Evolutionary conservation across 2,113 vertebrate genomes (phyloP).

Genomic region (Rynchops niger): DNA sequence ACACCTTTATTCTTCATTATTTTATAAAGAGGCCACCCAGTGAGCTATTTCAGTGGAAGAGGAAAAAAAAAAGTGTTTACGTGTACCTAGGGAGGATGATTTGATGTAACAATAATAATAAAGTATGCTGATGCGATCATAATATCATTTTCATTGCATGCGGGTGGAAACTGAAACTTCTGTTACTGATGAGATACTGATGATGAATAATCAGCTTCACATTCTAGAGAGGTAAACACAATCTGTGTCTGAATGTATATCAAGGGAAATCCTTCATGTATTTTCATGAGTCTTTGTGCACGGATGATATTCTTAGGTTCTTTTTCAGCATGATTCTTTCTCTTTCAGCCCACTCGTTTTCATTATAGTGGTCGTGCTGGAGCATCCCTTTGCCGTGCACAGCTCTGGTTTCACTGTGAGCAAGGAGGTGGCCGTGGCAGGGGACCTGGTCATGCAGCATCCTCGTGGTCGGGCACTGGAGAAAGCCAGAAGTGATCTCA

Average conservation of each 20-base stretch:
- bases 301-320: not conserved
- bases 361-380: not conserved
- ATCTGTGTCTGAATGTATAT: not conserved
- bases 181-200: constrained; percentile 20
- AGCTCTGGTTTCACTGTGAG: rapidly evolving
- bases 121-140: constrained; percentile 10
- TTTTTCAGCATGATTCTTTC: not conserved
- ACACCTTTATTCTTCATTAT: constrained; percentile 17
- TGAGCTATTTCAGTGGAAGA: not conserved
- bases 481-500: not conserved
- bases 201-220: constrained; percentile 53
- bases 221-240: constrained; percentile 28
- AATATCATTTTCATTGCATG: not conserved
- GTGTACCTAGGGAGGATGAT: not conserved
- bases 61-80: not conserved
- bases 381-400: not conserved
- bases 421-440: not conserved
- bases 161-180: not conserved
- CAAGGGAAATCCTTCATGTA: constrained; percentile 28
- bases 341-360: not conserved
- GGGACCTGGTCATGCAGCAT: not conserved
- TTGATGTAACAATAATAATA: constrained; percentile 35
- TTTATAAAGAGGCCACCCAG: not conserved
- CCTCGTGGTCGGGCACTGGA: rapidly evolving
- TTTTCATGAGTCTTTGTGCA: constrained; percentile 17